Base-by-base conservation (phyloP, 2,797 vertebrate species). In the Schizopygopsis malacanthus region DNA sequence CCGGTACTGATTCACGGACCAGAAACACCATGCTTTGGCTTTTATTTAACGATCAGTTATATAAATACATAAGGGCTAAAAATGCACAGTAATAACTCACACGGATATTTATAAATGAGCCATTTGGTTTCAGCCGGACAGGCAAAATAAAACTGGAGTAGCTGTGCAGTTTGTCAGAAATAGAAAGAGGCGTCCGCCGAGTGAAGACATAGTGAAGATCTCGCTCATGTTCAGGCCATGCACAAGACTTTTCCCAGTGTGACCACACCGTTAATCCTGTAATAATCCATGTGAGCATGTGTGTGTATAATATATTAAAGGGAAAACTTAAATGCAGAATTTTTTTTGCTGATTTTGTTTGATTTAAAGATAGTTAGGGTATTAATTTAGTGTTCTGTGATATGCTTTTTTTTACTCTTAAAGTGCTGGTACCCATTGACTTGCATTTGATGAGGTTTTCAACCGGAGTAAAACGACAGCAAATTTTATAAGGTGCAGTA, bases 101-200 rank as follows among this genome's bases (percentile, higher is more conserved):
- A 72, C 18, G 6, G 37, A 41, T 70, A 41, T 70, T 70, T 70
- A 39, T 70, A 70, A 70, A 70, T 39, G 18, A 70, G 67, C 18
- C 33, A 20, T 70, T 70, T 70, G 0, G 18, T 4, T 70, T 70
- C 67, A 70, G 67, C 22, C 18, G 33, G 67, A 70, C 18, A 18
- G 67, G 20, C 67, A 41, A 41, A 70, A 70, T 70, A 41, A 70
- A 70, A 20, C 37, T 70, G 33, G 67, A 41, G 67, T 70, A 70
- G 39, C 67, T 70, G 67, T 70, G 67, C 67, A 70, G 67, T 39
- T 41, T 20, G 63, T 33, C 67, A 70, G 37, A 70, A 70, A 70
- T 70, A 70, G 67, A 70, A 22, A 41, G 18, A 41, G 28, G 63
- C 15, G 15, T 37, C 28, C 28, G 28, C 3, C 15, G 28, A 67